These are phyloP conservation scores for Athalia rosae DNA, from an alignment of 2,888 invertebrate species.

Conservation along the genomic window DNA sequence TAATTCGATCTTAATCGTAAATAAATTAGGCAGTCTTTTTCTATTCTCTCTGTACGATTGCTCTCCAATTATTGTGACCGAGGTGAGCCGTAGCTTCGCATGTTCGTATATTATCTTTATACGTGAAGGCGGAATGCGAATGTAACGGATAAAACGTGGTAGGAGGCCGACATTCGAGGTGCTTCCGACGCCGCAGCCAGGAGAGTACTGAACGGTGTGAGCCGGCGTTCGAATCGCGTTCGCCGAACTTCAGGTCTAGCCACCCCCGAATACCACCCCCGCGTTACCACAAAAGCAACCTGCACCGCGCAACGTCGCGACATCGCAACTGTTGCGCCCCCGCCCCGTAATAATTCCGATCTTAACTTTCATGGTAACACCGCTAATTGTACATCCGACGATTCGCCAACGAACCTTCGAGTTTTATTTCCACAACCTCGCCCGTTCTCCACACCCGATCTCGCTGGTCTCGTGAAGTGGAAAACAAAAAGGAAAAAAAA, in stretches of 20 bases:
- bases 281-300: conserved; percentile 31
- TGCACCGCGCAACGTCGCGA: conserved; percentile 51
- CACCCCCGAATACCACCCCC: conserved; percentile 50
- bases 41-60: no score
- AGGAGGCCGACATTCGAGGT: conserved; percentile 32
- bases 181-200: conserved; percentile 60
- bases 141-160: conserved; percentile 11
- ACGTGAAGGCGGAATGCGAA: background rate
- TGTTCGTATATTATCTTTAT: no score
- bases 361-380: conserved; percentile 43
- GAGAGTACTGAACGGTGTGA: conserved; percentile 64
- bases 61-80: no score
- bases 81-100: no score
- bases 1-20: no score
- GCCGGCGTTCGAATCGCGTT: conserved; percentile 52
- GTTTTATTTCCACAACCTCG: background rate
- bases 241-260: conserved; percentile 55
- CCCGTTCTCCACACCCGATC: conserved; percentile 1
- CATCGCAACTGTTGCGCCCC: conserved; percentile 70
- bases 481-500: no score
- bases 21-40: no score
- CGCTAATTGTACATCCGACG: conserved; percentile 31
- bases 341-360: conserved; percentile 50
- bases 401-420: conserved; percentile 35
- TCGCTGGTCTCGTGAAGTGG: no score